Evolutionary conservation across 2,113 vertebrate genomes (phyloP).

Genomic region (Anguilla japonica): DNA sequence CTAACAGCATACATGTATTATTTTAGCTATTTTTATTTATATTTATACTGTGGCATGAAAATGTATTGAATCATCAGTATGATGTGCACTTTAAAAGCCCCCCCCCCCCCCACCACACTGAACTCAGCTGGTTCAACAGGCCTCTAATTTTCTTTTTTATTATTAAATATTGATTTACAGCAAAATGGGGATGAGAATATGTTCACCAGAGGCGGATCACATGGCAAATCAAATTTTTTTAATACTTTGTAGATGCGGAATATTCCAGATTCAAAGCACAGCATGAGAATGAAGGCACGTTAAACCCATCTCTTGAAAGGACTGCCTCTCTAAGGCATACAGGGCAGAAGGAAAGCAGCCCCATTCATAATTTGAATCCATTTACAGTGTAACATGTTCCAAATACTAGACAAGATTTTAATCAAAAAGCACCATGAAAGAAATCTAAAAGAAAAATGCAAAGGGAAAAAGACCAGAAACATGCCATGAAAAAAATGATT

Average conservation of each 20-base stretch:
- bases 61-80: conserved; percentile 22
- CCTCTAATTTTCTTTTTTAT: conserved; percentile 33
- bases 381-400: conserved; percentile 13
- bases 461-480: background rate
- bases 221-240: conserved; percentile 43
- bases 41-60: conserved; percentile 29
- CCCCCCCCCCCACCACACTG: background rate
- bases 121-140: conserved; percentile 21
- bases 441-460: background rate
- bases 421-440: conserved; percentile 2
- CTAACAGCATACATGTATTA: conserved; percentile 21
- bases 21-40: conserved; percentile 38
- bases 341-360: conserved; percentile 12
- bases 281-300: background rate
- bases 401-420: background rate
- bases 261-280: conserved; percentile 26
- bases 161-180: conserved; percentile 61
- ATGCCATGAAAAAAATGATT: background rate
- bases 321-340: conserved; percentile 9
- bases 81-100: background rate
- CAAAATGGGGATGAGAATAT: conserved; percentile 40
- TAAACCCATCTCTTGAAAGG: conserved; percentile 31
- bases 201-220: conserved; percentile 38
- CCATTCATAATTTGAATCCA: conserved; percentile 24
- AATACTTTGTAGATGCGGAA: conserved; percentile 25